A percentile compares a stretch with the other conserved stretches of the same genome.
phyloP scores from a whole-genome alignment of 2,888 invertebrate species.

The Augochlorella aurata region DNA sequence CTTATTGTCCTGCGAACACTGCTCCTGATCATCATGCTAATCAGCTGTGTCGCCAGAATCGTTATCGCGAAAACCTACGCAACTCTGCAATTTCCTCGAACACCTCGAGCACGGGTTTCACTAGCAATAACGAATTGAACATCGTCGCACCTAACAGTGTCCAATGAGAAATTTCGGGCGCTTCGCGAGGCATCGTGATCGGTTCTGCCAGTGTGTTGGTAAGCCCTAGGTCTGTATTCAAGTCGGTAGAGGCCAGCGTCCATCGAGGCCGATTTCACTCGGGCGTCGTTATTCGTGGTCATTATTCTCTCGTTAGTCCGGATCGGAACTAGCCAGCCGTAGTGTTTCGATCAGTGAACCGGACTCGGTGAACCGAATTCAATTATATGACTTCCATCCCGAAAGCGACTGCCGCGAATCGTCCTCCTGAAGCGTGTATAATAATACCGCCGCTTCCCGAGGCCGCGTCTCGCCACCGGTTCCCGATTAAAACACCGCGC shows the following conservation, averaged over 20 bases:
- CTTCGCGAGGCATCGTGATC: background rate
- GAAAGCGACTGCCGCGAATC: slow-evolving; percentile 63
- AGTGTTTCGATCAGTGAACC: slow-evolving; percentile 69
- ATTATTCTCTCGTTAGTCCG: slow-evolving; percentile 70
- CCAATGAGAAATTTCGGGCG: background rate
- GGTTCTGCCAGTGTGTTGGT: background rate
- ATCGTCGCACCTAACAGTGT: background rate
- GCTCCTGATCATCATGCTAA: no score
- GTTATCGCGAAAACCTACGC: background rate
- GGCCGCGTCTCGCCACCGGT: slow-evolving; percentile 46
- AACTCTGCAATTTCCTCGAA: background rate
- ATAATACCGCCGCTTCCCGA: slow-evolving; percentile 43
- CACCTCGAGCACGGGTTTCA: background rate
- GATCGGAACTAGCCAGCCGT: slow-evolving; percentile 69
- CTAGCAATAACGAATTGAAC: background rate
- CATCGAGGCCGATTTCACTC: slow-evolving; percentile 40
- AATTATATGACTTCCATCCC: slow-evolving; percentile 71
- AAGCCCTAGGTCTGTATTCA: slow-evolving; percentile 18
- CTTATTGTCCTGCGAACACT: no score
- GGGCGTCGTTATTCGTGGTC: slow-evolving; percentile 60
- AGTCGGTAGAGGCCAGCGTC: slow-evolving; percentile 40
- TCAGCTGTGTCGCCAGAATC: no score
- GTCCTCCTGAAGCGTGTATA: slow-evolving; percentile 59
- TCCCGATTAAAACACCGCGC: slow-evolving; percentile 61
- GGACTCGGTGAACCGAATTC: slow-evolving; percentile 73